Evolutionary conservation across 2,797 vertebrate species (phyloP), one percentile per base, ranked within the genome.

Genomic region (Heterohyrax brucei): DNA sequence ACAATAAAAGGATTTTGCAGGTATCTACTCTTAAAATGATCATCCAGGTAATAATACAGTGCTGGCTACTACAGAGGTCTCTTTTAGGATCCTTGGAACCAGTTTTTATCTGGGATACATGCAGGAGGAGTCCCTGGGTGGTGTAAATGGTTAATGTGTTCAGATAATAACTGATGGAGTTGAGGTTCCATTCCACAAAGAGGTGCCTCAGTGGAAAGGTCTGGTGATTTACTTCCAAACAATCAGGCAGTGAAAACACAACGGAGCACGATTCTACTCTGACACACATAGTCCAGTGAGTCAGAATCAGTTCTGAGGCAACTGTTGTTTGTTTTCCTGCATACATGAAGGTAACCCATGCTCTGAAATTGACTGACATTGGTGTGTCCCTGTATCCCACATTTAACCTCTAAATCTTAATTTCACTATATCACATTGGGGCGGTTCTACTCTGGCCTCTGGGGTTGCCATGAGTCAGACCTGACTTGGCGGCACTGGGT

Each of bases 331-430:
- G 33, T 73, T 66, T 30, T 66, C 7, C 21, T 39, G 44, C 70
- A 39, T 19, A 44, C 7, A 44, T 72, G 33, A 44, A 82, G 85
- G 50, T 61, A 85, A 87, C 14, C 7, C 44, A 68, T 1, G 16
- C 59, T 66, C 70, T 89, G 64, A 95, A 53, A 96, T 4, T 72
- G 28, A 59, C 21, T 76, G n/a, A 95, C 78, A 56, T 33, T 88
- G 64, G 30, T 89, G 44, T 59, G 53, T 66, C 16, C 66, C 0
- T 26, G 3, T 22, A 73, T 85, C 44, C 62, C 5, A 61, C 53
- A 75, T 77, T 89, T 94, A 76, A 70, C 9, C 10, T 86, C 46
- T 82, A 76, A 72, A 61, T 91, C n/a, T 24, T 44, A 39, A n/a
- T 21, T 50, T 8, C 44, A 46, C 7, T 50, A 10, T 80, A 26